phyloP scores from a whole-genome alignment of 2,797 vertebrate species.

The Ptychobarbus kaznakovi region DNA sequence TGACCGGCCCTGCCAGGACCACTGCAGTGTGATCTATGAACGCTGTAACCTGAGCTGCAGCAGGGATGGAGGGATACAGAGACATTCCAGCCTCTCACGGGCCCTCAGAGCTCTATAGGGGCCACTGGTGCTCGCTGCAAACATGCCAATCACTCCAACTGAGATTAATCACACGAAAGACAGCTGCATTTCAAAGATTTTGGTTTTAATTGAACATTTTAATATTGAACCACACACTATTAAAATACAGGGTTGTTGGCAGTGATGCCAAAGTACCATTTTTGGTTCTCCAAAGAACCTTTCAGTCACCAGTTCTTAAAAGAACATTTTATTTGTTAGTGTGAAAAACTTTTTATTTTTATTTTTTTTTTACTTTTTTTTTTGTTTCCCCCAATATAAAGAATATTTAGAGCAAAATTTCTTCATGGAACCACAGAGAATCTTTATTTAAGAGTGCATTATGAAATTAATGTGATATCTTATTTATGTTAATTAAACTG shows the following conservation, averaged over 20 bases:
- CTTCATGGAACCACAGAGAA: neutral
- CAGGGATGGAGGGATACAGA: slow-evolving; percentile 63
- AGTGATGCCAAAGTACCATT: neutral
- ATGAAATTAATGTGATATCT: neutral
- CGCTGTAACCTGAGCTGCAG: slow-evolving; percentile 75
- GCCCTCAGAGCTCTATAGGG: slow-evolving; percentile 72
- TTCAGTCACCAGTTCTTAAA: neutral
- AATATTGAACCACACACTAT: neutral
- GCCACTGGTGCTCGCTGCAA: slow-evolving; percentile 76
- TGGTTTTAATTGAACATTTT: neutral
- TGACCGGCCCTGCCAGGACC: neutral
- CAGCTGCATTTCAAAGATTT: neutral
- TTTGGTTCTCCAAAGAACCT: neutral
- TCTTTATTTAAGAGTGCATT: neutral
- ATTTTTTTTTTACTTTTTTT: no score
- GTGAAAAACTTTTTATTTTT: no score
- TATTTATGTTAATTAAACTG: neutral
- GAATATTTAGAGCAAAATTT: neutral
- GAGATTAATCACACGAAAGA: slow-evolving; percentile 66
- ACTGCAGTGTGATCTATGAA: slow-evolving; percentile 80
- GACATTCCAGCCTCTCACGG: slow-evolving; percentile 67
- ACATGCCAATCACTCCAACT: slow-evolving; percentile 70
- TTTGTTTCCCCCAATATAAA: neutral
- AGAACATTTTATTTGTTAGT: neutral
- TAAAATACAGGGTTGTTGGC: neutral